Percentiles rank a stretch among this genome's conserved stretches.
Evolutionary conservation across 2,888 invertebrate species (phyloP).

Genomic region (Thecophora atra): DNA sequence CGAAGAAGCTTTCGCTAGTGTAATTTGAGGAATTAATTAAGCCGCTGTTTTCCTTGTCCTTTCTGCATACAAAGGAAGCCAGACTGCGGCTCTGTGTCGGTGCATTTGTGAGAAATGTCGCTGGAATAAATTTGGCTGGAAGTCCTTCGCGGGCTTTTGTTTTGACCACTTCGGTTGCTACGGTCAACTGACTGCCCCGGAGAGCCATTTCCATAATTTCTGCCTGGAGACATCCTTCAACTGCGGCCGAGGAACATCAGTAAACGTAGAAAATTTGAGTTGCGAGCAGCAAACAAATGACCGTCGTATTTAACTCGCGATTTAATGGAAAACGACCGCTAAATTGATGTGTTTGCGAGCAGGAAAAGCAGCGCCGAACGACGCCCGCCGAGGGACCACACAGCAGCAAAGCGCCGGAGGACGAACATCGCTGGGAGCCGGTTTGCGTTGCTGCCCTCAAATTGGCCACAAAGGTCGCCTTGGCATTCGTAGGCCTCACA

Average conservation of each 20-base stretch:
- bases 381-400: too few species aligned
- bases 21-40: too few species aligned
- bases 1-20: too few species aligned
- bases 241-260: not conserved
- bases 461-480: too few species aligned
- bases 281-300: not conserved
- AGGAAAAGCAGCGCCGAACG: too few species aligned
- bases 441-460: too few species aligned
- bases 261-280: not conserved
- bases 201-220: not conserved
- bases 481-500: too few species aligned
- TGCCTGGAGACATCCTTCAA: not conserved
- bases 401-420: too few species aligned
- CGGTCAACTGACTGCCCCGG: slow-evolving; percentile 6
- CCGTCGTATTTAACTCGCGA: not conserved
- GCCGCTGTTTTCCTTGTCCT: too few species aligned
- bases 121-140: not conserved
- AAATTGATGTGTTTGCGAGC: not conserved
- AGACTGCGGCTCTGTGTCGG: not conserved
- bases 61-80: not conserved
- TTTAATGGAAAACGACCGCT: not conserved
- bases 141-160: slow-evolving; percentile 28
- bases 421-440: too few species aligned
- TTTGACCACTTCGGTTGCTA: slow-evolving; percentile 38
- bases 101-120: not conserved